A percentile compares a stretch with the other conserved stretches of the same genome.
Evolutionary conservation across 1,140 invertebrate genomes (phyloP).

Genomic region (Adelges cooleyi): DNA sequence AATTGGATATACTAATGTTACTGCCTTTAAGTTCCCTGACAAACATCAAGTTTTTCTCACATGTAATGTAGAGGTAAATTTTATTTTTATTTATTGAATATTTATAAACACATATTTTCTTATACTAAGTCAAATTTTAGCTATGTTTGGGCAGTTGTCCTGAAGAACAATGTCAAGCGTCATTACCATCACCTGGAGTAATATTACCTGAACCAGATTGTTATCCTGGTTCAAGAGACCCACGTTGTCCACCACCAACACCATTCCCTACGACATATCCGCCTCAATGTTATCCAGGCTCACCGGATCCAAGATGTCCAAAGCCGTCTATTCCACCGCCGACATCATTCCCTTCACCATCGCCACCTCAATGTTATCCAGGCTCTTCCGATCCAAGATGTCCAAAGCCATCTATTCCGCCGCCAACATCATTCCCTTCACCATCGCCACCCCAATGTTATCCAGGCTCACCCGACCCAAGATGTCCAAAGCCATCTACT

Average conservation of each 20-base stretch:
- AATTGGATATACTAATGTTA: constrained; percentile 54
- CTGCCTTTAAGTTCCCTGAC: constrained; percentile 61
- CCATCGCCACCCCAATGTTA: constrained; percentile 34
- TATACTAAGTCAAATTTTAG: constrained; percentile 34
- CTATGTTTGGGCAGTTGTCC: constrained; percentile 36
- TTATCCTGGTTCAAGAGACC: constrained; percentile 34
- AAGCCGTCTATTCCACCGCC: constrained; percentile 32
- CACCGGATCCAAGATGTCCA: constrained; percentile 33
- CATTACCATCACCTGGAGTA: constrained; percentile 33
- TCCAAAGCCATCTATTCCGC: constrained; percentile 31
- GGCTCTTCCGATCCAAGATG: constrained; percentile 34
- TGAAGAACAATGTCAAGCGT: constrained; percentile 33
- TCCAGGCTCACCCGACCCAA: constrained; percentile 36
- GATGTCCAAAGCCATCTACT: constrained; percentile 35
- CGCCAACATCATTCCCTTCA: constrained; percentile 33
- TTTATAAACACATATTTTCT: not conserved
- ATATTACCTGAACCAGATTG: too few relatives aligned
- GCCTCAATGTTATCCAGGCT: constrained; percentile 33
- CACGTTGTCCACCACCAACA: constrained; percentile 32
- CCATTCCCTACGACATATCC: constrained; percentile 31
- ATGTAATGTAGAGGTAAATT: constrained; percentile 56
- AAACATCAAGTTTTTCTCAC: constrained; percentile 57
- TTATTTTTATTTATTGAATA: too few relatives aligned
- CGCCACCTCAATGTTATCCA: constrained; percentile 32
- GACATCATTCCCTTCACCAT: constrained; percentile 30